phyloP scores from a whole-genome alignment of 2,113 vertebrate genomes.

The Corythoichthys haematopterus region DNA sequence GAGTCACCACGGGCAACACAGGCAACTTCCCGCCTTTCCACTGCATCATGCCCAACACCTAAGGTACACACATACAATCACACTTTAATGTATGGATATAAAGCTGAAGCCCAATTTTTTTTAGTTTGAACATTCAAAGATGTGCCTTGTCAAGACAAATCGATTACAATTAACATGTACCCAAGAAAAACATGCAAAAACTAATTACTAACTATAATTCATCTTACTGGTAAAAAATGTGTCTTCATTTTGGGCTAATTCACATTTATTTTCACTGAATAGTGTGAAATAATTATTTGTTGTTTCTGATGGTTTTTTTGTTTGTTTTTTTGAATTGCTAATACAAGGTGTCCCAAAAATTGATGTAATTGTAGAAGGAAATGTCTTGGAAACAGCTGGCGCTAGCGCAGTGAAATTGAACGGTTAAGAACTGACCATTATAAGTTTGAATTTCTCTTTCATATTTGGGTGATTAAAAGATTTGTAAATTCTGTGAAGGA shows the following conservation, averaged over 20 bases:
- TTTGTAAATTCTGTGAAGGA: too few species aligned
- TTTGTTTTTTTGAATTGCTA: too few species aligned
- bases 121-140: not conserved
- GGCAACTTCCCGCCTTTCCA: conserved; percentile 96
- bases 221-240: not conserved
- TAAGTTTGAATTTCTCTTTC: too few species aligned
- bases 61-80: conserved; percentile 78
- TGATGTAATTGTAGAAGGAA: too few species aligned
- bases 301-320: too few species aligned
- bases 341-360: too few species aligned
- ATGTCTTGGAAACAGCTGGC: too few species aligned
- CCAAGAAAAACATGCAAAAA: not conserved
- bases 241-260: not conserved
- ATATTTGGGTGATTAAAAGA: too few species aligned
- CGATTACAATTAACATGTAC: not conserved
- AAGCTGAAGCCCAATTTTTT: not conserved
- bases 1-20: conserved; percentile 94
- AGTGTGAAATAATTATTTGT: too few species aligned
- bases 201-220: not conserved
- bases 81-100: not conserved
- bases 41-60: conserved; percentile 96
- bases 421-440: too few species aligned
- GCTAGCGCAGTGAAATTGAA: too few species aligned
- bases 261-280: not conserved
- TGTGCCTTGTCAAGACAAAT: not conserved